Base-by-base conservation (phyloP, 2,888 invertebrate species). In the Drosophila demipolita region DNA sequence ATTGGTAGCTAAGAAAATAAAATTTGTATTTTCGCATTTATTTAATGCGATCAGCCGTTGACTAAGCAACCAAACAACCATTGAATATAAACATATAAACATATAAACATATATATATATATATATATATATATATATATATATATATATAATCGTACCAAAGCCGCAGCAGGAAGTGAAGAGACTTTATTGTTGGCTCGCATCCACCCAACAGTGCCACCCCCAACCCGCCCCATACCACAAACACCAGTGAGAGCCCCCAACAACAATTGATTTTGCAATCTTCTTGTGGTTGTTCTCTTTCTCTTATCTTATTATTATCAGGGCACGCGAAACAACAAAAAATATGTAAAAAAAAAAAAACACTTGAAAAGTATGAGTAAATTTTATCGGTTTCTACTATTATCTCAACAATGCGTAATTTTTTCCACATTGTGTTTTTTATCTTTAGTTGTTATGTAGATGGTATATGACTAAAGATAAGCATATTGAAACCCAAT, bases 1-100 rank as follows among this genome's bases (percentile, higher is more conserved):
- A 61, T 64, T 68, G 75, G 72, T 72, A 78, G 68, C 73, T 66
- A 83, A 69, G 80, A 87, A 84, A 84, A 80, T 78, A 80, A 75
- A 84, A 80, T 84, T 87, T 80, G 66, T 67, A 73, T 78, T 69
- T 75, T 64, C 64, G 48, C 64, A 69, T 68, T 71, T 60, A 55
- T 45, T 74, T 62, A 71, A 50, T 63, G 58, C 61, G 76, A 75
- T 76, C 76, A 59, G 23, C 48, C 75, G 75, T 75, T 76, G 75
- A 76, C 76, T 59, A 67, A 76, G 76, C 76, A 76, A 76, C 76
- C 75, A 62, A 75, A 66, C 74, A 66, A 33, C 6, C 36, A 32
- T 26, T 17, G 1, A 62, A 50, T 15, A 49, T 11, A 33, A 45
- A 23, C 23, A 23, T 45, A 15, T 23, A 45, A 29, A 29, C 29